Conservation (phyloP, 1,140 invertebrate genomes). For the Tetraneura akinire region DNA sequence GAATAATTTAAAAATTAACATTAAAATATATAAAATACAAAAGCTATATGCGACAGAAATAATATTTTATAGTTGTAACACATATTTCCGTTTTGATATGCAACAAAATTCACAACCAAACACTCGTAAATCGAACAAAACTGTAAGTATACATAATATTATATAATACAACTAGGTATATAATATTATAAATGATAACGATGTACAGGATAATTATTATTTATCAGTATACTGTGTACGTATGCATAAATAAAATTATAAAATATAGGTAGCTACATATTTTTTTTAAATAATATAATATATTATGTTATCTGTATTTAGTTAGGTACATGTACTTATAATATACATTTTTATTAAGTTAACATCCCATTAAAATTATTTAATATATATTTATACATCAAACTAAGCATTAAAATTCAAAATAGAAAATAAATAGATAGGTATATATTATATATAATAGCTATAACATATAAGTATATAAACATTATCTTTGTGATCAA, state of each 20-base stretch:
- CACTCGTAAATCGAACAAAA: background rate
- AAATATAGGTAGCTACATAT: background rate
- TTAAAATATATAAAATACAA: background rate
- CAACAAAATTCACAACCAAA: background rate
- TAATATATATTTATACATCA: too few species aligned
- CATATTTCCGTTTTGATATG: conserved; percentile 7
- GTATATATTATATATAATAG: too few species aligned
- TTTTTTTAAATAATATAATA: background rate
- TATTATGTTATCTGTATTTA: conserved; percentile 9
- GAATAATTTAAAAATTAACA: background rate
- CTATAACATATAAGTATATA: too few species aligned
- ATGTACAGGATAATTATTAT: background rate
- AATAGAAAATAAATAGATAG: too few species aligned
- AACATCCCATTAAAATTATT: too few species aligned
- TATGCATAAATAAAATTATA: background rate
- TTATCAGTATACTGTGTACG: background rate
- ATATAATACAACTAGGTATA: background rate
- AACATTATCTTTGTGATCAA: too few species aligned
- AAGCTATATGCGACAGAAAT: background rate
- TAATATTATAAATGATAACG: background rate
- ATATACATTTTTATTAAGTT: too few species aligned
- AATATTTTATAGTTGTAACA: background rate
- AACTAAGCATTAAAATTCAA: too few species aligned
- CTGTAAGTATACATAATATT: background rate
- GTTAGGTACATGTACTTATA: too few species aligned